Base-by-base conservation (phyloP, 2,113 vertebrate genomes). In the Zapus hudsonius region DNA sequence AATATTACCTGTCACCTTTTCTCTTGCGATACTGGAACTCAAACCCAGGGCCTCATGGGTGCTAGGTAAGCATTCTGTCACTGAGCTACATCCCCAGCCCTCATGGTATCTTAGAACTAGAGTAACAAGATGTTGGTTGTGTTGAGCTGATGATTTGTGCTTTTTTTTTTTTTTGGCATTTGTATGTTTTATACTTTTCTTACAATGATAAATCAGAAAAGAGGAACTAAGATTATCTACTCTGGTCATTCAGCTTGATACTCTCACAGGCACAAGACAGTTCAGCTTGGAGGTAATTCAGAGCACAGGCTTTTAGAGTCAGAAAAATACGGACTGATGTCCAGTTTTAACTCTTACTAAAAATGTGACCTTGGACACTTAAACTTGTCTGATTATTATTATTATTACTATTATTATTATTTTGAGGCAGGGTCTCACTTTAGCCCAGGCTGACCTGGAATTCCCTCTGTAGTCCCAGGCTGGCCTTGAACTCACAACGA, bases 251-350 rank as follows among this genome's bases (percentile, higher is more conserved):
- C 20, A 80, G 27, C 83, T 89, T 42, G 66, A 0, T 93, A 76
- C 76, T 81, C 69, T 81, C 69, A 72, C 4, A 38, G 36, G 85
- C 33, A 94, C 82, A n/a, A 85, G 73, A 36, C 36, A 93, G 3
- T 42, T 93, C 85, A 85, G 70, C 52, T 84, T 84, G 36, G 2
- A 84, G 38, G 31, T 64, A 80, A 91, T 84, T 75, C 66, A 86
- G 27, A 86, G 52, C 33, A 84, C 25, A 82, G 47, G 84, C 40
- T 84, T 89, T 55, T 92, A 36, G 55, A 95, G 31, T 90, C 36
- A 90, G 63, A 38, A 74, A 92, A 90, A 44, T 87, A 27, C 74
- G 38, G 22, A 57, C n/a, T 91, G n/a, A 87, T 70, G 89, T 47
- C 47, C 59, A 40, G 36, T 80, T 90, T 95, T 88, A 66, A 74